Evolutionary conservation across 2,888 invertebrate genomes (phyloP), one percentile per base, ranked within the genome.

Genomic region (Teleiodes luculella): DNA sequence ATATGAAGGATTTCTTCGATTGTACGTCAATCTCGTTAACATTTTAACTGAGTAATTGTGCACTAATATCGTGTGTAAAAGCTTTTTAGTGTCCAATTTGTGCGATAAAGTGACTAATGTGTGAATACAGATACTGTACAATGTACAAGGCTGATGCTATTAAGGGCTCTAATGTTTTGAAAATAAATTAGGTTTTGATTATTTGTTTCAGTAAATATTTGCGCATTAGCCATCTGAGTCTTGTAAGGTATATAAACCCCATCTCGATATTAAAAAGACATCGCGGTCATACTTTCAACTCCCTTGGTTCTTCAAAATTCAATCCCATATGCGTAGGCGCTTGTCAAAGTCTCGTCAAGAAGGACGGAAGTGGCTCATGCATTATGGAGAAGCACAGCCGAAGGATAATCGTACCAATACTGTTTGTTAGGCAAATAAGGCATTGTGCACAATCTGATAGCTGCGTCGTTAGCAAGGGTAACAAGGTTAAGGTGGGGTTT

Each of bases 391-490:
- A 63, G 54, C 63, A 62, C 71, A 43, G 43, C 28, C 43, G 20
- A 24, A 43, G 76, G 79, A 84, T 86, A 84, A 86, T 86, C 84
- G 74, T 61, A 63, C 66, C 75, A 73, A 82, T 81, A 74, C 77
- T 76, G 83, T 83, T 87, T 87, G 86, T 86, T 86, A 88, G 86
- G 83, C 86, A 88, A 87, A 86, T 87, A 85, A 81, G 80, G 75
- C 65, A 83, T 86, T 85, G 84, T 83, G 70, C 68, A 63, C 66
- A 66, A 71, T 80, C 74, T 70, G 74, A 78, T 81, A 76, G 68
- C 63, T 67, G 64, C 62, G 69, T 53, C 45, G 53, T 49, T 49
- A 49, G 20, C 52, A 13, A 24, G 52, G 53, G 53, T 53, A 53
- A 53, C 53, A 52, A 43, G 52, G 18, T 31, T 20, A 20, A 50